phyloP scores from a whole-genome alignment of 35 echinoderm and acorn worm genomes.

The Ptychodera flava region DNA sequence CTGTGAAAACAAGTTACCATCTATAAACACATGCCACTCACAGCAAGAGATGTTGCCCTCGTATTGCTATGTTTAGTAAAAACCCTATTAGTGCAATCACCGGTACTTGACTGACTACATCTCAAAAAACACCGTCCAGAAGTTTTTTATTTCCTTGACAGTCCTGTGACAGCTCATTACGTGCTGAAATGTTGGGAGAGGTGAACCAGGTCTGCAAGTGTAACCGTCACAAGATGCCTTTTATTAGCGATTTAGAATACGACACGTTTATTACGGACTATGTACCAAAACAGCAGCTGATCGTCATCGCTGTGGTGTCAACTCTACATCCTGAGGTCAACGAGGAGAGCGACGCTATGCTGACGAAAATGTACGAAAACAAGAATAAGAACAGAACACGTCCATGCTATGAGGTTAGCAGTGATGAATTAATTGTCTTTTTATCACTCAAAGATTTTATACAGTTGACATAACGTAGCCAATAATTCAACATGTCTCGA shows the following conservation, averaged over 20 bases:
- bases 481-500: not conserved
- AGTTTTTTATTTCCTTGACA: slow-evolving; percentile 2
- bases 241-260: slow-evolving; percentile 66
- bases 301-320: slow-evolving; percentile 73
- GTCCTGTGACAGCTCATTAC: slow-evolving; percentile 25
- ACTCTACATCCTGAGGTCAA: slow-evolving; percentile 58
- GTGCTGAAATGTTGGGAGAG: slow-evolving; percentile 71
- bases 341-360: slow-evolving; percentile 56
- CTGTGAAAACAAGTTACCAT: too few species aligned
- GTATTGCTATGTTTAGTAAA: too few species aligned
- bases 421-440: too few species aligned
- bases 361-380: slow-evolving; percentile 58
- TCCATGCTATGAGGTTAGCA: slow-evolving; percentile 77
- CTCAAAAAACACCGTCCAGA: too few species aligned
- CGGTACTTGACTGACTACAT: too few species aligned
- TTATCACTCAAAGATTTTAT: too few species aligned
- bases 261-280: slow-evolving; percentile 51
- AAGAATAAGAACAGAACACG: slow-evolving; percentile 90
- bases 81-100: too few species aligned
- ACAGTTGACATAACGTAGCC: too few species aligned
- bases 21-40: too few species aligned
- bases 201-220: slow-evolving; percentile 64
- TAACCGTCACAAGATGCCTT: slow-evolving; percentile 78
- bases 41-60: too few species aligned
- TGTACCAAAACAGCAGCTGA: slow-evolving; percentile 65